These are phyloP conservation scores for Catostomus latipinnis DNA, from an alignment of 2,797 vertebrate genomes.

Conservation along the genomic window DNA sequence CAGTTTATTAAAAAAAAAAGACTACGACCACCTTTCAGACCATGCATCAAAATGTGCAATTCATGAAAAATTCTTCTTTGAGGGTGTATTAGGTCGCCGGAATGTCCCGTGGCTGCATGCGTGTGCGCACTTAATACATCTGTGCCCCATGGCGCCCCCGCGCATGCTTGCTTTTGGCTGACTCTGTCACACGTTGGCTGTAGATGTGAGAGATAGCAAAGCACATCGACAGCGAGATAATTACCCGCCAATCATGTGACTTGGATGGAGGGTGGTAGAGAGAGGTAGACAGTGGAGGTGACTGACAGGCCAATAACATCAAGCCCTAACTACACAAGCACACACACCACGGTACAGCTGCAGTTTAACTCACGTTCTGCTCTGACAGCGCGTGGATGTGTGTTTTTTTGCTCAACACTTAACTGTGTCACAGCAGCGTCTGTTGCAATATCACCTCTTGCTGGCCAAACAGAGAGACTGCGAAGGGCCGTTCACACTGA, in stretches of 20 bases:
- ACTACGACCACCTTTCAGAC: slow-evolving; percentile 1
- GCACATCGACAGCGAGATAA: slow-evolving; percentile 53
- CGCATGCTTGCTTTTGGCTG: slow-evolving; percentile 7
- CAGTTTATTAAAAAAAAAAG: background rate
- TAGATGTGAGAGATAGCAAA: slow-evolving; percentile 32
- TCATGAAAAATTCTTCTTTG: background rate
- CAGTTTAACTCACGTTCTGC: slow-evolving; percentile 14
- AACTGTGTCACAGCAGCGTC: slow-evolving; percentile 28
- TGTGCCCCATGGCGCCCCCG: background rate
- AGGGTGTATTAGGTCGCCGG: slow-evolving; percentile 22
- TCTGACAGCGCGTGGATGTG: slow-evolving; percentile 11
- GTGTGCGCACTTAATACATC: background rate
- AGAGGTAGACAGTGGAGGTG: slow-evolving; percentile 18
- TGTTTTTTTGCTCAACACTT: slow-evolving; percentile 30
- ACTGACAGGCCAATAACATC: slow-evolving; percentile 40
- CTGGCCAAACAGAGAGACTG: slow-evolving; percentile 6
- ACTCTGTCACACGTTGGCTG: slow-evolving; percentile 41
- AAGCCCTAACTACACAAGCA: background rate
- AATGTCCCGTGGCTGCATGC: slow-evolving; percentile 8
- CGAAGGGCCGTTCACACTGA: background rate
- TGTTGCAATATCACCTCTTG: slow-evolving; percentile 27
- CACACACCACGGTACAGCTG: background rate
- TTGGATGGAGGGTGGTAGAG: slow-evolving; percentile 3
- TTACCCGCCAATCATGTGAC: slow-evolving; percentile 51
- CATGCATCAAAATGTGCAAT: background rate